Evolutionary conservation across 2,888 invertebrate species (phyloP).

Genomic region (Nephrotoma flavescens): DNA sequence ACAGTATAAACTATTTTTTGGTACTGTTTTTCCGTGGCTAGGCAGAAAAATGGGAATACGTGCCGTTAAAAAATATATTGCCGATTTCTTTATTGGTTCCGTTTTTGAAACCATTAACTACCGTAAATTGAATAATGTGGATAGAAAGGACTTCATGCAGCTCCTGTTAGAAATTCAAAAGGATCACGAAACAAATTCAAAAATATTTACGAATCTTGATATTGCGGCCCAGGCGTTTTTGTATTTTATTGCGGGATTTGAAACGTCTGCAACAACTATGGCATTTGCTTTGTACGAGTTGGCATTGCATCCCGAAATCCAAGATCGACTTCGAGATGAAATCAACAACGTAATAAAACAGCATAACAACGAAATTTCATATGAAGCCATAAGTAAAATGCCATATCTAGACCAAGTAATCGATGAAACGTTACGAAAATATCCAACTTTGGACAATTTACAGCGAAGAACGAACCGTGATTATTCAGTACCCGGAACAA

Average conservation of each 20-base stretch:
- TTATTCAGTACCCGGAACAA: no score
- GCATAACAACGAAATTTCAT: conserved; percentile 24
- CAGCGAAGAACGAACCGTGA: no score
- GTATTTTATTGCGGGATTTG: conserved; percentile 33
- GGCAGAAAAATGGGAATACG: not conserved
- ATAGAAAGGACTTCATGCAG: conserved; percentile 19
- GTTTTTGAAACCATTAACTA: not conserved
- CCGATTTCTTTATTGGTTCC: not conserved
- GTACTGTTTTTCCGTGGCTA: not conserved
- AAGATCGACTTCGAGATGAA: conserved; percentile 22
- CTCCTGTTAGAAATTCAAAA: not conserved
- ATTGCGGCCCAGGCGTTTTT: conserved; percentile 27
- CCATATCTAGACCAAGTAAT: conserved; percentile 19
- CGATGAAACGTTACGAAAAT: conserved; percentile 11
- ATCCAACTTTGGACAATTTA: no score
- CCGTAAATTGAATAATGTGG: conserved; percentile 7
- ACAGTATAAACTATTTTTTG: not conserved
- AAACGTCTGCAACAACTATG: conserved; percentile 32
- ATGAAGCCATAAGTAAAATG: conserved; percentile 28
- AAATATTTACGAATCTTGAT: not conserved
- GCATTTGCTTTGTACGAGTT: conserved; percentile 26
- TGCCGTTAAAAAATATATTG: not conserved
- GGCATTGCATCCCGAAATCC: conserved; percentile 27
- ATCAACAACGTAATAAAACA: conserved; percentile 23
- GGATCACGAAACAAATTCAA: not conserved